Evolutionary conservation across 2,888 invertebrate species (phyloP), one percentile per base, ranked within the genome.

Genomic region (Lagria hirta): DNA sequence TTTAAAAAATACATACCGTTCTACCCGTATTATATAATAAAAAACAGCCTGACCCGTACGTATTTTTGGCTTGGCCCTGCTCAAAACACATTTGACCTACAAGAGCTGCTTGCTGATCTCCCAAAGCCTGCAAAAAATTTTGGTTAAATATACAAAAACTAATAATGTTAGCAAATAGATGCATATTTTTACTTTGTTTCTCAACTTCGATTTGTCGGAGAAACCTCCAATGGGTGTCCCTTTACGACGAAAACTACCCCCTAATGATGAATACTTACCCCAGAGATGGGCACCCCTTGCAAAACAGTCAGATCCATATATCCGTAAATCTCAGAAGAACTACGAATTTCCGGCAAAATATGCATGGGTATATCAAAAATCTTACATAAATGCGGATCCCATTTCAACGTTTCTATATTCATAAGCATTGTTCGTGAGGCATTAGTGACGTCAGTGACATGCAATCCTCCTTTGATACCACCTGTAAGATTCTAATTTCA

Each of bases 391-490:
- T 84, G 78, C 11, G 80, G 76, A 71, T 96, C 95, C 96, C 96
- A 97, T 60, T 88, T 76, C 16, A 92, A 73, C 7, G 83, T 85
- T 54, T 82, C 80, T 34, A 97, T 77, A 66, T 96, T 94, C 92
- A 99, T 94, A 1, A 98, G 76, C 80, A 95, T 88, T 1, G 97
- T 98, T 49, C 97, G 80, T 20, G 93, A 93, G 5, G 98, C 98
- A 73, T 99, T 99, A 20, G 96, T 93, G 0, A 96, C 93, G 72
- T 99, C 98, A 1, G 97, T 99, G 1, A 88, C 74, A 67, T 97
- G 94, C 2, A 87, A 71, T 0, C 84, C 85, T 23, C 79, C 78
- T 32, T 77, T 67, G 11, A 67, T 61, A 2, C 82, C 82, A 24
- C 84, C 84, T 3, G 86, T 86, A 43, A 88, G 70, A 66, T 88